Conservation (phyloP, 2,797 vertebrate species). For the Gallinago nigripennis region DNA sequence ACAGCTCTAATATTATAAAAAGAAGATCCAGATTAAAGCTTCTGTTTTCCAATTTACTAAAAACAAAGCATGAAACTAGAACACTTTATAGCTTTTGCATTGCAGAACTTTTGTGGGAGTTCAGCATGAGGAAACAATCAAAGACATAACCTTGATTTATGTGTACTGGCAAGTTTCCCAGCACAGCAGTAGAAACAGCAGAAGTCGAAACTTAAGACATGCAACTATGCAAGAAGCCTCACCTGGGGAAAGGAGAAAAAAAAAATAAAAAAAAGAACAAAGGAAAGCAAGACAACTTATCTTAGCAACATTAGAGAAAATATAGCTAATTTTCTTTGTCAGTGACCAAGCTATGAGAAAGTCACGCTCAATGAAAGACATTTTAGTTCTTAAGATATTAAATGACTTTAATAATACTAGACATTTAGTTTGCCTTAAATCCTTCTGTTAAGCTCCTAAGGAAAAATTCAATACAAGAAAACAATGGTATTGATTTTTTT, state of each 20-base stretch:
- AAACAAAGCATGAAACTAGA: background rate
- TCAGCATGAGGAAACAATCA: background rate
- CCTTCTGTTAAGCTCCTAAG: background rate
- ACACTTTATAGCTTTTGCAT: background rate
- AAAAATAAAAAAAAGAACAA: background rate
- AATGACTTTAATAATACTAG: background rate
- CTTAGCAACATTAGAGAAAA: background rate
- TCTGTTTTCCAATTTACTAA: background rate
- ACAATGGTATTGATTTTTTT: background rate
- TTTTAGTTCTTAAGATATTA: background rate
- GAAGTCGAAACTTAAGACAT: background rate
- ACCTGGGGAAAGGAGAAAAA: background rate
- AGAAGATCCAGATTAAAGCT: background rate
- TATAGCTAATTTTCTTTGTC: background rate
- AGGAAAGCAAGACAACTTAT: background rate
- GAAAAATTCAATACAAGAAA: background rate
- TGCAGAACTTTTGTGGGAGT: background rate
- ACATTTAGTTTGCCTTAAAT: background rate
- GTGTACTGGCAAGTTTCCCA: background rate
- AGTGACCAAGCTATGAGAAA: background rate
- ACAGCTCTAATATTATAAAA: background rate
- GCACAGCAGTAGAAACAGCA: background rate
- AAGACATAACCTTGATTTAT: slow-evolving; percentile 1
- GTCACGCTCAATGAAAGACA: background rate
- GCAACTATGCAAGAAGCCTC: background rate